Conservation (phyloP, 2,888 invertebrate genomes). For the Lasioglossum calceatum region DNA sequence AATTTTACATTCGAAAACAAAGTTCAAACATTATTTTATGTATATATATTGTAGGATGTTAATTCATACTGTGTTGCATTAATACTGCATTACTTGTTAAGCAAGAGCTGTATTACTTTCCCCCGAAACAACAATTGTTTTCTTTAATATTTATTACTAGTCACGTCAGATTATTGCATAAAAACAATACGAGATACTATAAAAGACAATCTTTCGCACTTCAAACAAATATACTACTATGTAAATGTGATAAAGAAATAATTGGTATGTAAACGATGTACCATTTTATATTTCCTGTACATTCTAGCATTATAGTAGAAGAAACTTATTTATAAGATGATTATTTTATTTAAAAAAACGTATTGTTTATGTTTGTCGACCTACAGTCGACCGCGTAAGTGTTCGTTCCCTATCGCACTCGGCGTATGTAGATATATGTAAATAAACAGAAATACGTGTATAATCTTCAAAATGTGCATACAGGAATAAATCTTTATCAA, state of each 20-base stretch:
- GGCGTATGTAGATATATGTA: neutral
- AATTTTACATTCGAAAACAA: slow-evolving; percentile 12
- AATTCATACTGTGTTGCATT: neutral
- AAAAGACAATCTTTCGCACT: slow-evolving; percentile 60
- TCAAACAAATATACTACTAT: slow-evolving; percentile 41
- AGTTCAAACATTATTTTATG: slow-evolving; percentile 7
- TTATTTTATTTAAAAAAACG: slow-evolving; percentile 46
- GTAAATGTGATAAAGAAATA: slow-evolving; percentile 31
- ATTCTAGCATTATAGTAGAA: slow-evolving; percentile 35
- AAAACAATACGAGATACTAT: slow-evolving; percentile 20
- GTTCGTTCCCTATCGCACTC: neutral
- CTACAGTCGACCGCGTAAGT: slow-evolving; percentile 1
- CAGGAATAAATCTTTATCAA: neutral
- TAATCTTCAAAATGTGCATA: neutral
- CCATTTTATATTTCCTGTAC: slow-evolving; percentile 50
- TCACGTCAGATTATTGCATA: slow-evolving; percentile 30
- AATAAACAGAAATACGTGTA: neutral
- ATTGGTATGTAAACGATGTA: slow-evolving; percentile 35
- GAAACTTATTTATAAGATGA: slow-evolving; percentile 45
- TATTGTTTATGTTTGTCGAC: slow-evolving; percentile 37
- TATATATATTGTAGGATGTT: slow-evolving; percentile 14
- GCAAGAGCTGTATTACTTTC: slow-evolving; percentile 18
- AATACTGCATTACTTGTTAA: slow-evolving; percentile 26
- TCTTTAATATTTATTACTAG: slow-evolving; percentile 35
- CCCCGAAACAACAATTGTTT: neutral